Evolutionary conservation across 2,113 vertebrate genomes (phyloP).

Genomic region (Proteles cristata): DNA sequence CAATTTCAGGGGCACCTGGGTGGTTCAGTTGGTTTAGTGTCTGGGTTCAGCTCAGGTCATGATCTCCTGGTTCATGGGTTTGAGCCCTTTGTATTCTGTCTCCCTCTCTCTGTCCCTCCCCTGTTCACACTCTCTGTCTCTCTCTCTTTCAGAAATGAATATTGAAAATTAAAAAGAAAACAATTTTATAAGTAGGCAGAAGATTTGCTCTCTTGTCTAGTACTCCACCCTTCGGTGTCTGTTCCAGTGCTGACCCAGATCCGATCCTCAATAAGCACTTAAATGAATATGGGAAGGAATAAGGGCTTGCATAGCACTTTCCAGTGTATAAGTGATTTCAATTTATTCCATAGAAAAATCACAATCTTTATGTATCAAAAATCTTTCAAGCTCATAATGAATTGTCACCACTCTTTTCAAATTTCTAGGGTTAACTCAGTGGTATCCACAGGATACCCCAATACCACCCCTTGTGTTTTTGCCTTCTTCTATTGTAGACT

Average conservation of each 20-base stretch:
- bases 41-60: too few species aligned
- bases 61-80: too few species aligned
- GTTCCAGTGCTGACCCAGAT: background rate
- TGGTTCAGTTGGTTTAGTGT: too few species aligned
- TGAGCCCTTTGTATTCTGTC: too few species aligned
- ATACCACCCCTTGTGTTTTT: too few species aligned
- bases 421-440: background rate
- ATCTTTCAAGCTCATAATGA: background rate
- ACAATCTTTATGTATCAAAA: background rate
- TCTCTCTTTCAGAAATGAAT: too few species aligned
- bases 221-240: background rate
- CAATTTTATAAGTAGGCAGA: background rate
- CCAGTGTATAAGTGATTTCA: background rate
- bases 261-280: background rate
- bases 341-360: background rate
- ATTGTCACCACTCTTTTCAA: background rate
- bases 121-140: accelerated
- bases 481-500: background rate
- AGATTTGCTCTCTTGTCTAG: background rate
- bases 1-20: background rate
- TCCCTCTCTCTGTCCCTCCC: background rate
- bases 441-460: background rate
- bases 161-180: too few species aligned
- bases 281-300: background rate
- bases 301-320: background rate